Conservation (phyloP, 1,140 invertebrate species). For the Leptopilina boulardi region DNA sequence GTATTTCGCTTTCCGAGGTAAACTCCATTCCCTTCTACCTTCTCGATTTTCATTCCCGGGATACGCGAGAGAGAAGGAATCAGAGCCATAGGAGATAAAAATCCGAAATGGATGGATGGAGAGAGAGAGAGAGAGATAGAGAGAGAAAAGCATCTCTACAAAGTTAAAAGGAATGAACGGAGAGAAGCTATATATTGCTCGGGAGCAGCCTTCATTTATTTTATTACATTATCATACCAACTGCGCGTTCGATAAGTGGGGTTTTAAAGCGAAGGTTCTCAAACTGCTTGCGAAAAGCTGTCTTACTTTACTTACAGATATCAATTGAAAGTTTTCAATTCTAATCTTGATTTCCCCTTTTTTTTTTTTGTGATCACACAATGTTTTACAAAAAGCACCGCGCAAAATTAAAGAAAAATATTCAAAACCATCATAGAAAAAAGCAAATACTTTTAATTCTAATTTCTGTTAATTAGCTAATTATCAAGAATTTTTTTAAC, state of each 20-base stretch:
- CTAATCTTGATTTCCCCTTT: neutral
- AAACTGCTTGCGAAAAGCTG: conserved; percentile 56
- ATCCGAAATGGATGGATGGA: conserved; percentile 39
- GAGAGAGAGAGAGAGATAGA: conserved; percentile 34
- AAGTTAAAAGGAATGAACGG: conserved; percentile 37
- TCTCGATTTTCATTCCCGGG: conserved; percentile 62
- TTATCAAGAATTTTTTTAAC: no score
- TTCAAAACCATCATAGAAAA: no score
- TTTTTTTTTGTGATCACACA: neutral
- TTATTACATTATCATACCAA: conserved; percentile 78
- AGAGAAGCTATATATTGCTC: conserved; percentile 61
- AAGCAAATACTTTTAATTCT: no score
- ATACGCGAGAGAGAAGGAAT: conserved; percentile 35
- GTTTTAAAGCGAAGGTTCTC: conserved; percentile 73
- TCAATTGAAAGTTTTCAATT: neutral
- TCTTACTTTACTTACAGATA: conserved; percentile 44
- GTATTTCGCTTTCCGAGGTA: conserved; percentile 70
- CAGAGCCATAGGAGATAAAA: conserved; percentile 32
- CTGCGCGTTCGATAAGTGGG: conserved; percentile 74
- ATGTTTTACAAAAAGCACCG: no score
- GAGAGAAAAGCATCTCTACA: neutral
- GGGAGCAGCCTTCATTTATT: conserved; percentile 74
- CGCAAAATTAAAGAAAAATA: no score
- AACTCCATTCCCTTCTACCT: conserved; percentile 46
- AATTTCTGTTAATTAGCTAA: no score